Evolutionary conservation across 2,797 vertebrate species (phyloP), one percentile per base, ranked within the genome.

Genomic region (Poeciliopsis gracilis): DNA sequence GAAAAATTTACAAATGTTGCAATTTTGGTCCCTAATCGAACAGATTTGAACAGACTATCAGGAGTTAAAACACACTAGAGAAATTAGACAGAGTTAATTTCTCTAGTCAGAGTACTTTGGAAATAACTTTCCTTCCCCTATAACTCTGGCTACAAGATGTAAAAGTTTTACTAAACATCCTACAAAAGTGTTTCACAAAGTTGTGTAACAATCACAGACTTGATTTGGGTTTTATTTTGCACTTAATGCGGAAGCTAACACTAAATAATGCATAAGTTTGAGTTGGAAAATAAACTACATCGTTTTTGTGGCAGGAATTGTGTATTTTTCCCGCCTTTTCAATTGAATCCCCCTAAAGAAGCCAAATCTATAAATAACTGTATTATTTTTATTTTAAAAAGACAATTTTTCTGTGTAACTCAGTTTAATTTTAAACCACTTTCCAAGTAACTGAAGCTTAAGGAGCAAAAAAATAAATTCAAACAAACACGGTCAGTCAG

Each of bases 1-100:
- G 7, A 51, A 51, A 51, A 51, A 23, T 6, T 51, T 8, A 51
- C 49, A 51, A 51, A 51, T 51, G 7, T 51, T 51, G 47, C 49
- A 20, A 51, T 23, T 51, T 51, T 51, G 6, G 49, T 51, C 6
- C 2, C 6, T 23, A 51, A 20, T 49, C 6, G 0, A 49, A 49
- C 16, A 49, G 5, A 49, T 49, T 49, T 1, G 16, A 18, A 5
- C 5, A 49, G 6, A 16, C 4, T 47, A 18, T 47, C 46, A 47
- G 46, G 15, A 5, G 18, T 49, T 20, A 20, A 49, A 20, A 20
- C 16, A 47, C 16, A 49, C 46, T 47, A n/a, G n/a, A n/a, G n/a
- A 5, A 80, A 88, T 85, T 88, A 90, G 87, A 86, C 87, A 83
- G 86, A 91, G 80, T 57, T 74, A 16, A 30, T 30, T 28, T 61